Conservation (phyloP, 2,113 vertebrate species). For the Electrona antarctica region DNA sequence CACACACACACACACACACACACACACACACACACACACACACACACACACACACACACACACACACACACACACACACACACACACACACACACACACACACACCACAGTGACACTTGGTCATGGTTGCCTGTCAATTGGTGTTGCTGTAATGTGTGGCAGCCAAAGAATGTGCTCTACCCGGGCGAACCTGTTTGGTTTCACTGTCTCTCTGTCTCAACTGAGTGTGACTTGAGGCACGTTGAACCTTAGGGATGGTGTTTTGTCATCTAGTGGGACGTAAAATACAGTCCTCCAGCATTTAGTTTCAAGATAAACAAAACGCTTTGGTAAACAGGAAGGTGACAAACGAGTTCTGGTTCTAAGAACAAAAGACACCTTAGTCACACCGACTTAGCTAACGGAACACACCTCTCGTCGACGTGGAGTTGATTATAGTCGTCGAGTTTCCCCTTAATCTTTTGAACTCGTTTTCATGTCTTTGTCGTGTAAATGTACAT, state of each 20-base stretch:
- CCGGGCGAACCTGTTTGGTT: conserved; percentile 68
- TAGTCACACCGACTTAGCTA: too few relatives aligned
- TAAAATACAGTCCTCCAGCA: neutral
- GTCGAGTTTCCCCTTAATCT: neutral
- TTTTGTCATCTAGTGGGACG: neutral
- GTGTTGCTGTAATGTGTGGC: conserved; percentile 29
- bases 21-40: neutral
- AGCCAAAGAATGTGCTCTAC: conserved; percentile 62
- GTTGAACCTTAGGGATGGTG: conserved; percentile 1
- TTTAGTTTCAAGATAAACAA: conserved; percentile 42
- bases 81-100: neutral
- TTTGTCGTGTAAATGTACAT: neutral
- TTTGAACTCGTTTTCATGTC: neutral
- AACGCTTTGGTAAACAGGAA: conserved; percentile 3
- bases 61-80: neutral
- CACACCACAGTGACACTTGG: neutral
- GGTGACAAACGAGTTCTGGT: neutral
- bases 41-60: too few relatives aligned
- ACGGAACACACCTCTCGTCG: neutral
- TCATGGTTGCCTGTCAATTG: too few relatives aligned
- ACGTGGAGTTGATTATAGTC: neutral
- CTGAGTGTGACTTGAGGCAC: conserved; percentile 29
- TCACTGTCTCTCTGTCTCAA: conserved; percentile 39
- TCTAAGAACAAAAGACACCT: conserved; percentile 5
- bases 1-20: neutral